Evolutionary conservation across 2,113 vertebrate genomes (phyloP), one percentile per base, ranked within the genome.

Genomic region (Plecotus auritus): DNA sequence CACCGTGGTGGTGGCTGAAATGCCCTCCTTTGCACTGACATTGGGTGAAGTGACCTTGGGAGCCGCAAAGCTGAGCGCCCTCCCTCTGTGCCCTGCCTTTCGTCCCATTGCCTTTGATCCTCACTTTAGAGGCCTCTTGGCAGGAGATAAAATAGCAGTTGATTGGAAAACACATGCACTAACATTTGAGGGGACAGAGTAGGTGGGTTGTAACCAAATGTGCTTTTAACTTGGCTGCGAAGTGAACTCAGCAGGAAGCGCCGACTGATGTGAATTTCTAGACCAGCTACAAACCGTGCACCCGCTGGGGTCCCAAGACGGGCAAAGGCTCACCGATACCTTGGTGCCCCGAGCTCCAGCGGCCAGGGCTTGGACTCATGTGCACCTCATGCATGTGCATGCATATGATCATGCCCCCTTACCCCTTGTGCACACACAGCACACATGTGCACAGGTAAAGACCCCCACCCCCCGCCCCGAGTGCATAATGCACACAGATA

Each of bases 221-320:
- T 94, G 92, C 88, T 97, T 96, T 94, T 97, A 96, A 97, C 97
- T 96, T 96, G 96, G 67, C 95, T 56, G 91, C 85, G 86, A 96
- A 94, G 85, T 91, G 92, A 96, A 93, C 95, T 96, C 96, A 3
- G 2, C 93, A 88, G 97, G 96, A 91, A 87, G 83, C 1, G 2
- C 69, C 35, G 69, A 45, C 88, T 97, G 92, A 95, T 97, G 85
- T 94, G 95, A 95, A 95, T 96, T 94, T 96, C 96, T 87, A 88
- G 80, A 84, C 88, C n/a, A 56, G 85, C 92, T 95, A 64, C 89
- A 86, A 93, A 93, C 73, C 0, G 0, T n/a, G 86, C 67, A 88
- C 94, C 96, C 95, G 83, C 88, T 40, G 85, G 85, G 90, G 23
- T 37, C 73, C 67, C 0, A 1, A 47, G 72, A 84, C 16, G 1